Evolutionary conservation across 1,140 invertebrate species (phyloP), one percentile per base, ranked within the genome.

Genomic region (Euura lappo): DNA sequence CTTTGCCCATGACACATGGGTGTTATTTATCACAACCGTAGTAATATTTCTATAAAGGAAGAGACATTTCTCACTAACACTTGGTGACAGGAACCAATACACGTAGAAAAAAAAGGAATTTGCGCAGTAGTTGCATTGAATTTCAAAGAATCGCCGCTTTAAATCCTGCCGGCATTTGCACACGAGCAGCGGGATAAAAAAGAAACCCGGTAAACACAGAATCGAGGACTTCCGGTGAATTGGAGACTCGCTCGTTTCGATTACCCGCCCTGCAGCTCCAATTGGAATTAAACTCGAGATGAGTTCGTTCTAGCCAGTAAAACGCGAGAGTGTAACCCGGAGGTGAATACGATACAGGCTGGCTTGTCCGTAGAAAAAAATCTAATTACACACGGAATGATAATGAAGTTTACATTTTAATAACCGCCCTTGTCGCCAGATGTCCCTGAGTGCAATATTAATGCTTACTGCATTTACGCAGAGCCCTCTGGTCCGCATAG

Each of bases 341-440:
- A 28, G 28, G 28, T 28, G 28, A 28, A 28, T 28, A 28, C 28
- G 28, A 28, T 28, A 28, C 28, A 28, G 28, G 28, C 28, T 6
- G 51, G 51, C 51, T 60, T 28, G 28, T 28, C 28, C 28, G 28
- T 28, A 28, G 28, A 28, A n/a, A 64, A 77, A 79, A 79, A 80
- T 80, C 75, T 78, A 80, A 80, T 80, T 80, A 80, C 79, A 78
- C 43, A 69, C 68, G 68, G 78, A 80, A 80, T 80, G 79, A 79
- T 80, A 80, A 80, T 80, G 78, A 80, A 80, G 79, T 80, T 80
- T 80, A 80, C 79, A 80, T 80, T 80, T 80, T 80, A 80, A 80
- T 80, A 80, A 80, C 79, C 76, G 71, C 51, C 65, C 72, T 73
- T 75, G 79, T 79, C 79, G 78, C 76, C 79, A 80, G 79, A 80